Base-by-base conservation (phyloP, 23 tunicate species). In the Botrylloides violaceus region DNA sequence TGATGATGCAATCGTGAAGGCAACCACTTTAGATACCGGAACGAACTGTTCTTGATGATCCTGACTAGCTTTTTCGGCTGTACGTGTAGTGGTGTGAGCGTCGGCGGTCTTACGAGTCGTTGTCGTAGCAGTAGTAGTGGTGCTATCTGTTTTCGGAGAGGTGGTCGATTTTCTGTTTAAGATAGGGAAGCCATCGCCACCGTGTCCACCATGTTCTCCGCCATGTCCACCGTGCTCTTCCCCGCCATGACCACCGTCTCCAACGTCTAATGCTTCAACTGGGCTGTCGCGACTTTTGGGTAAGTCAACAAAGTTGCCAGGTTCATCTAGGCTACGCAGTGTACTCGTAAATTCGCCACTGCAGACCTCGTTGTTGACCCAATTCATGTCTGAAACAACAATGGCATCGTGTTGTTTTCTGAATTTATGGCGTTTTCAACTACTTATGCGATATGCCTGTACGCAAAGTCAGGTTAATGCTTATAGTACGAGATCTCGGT, bases 1-100 rank as follows among this genome's bases (percentile, higher is more conserved):
- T 3, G 80, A 58, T 33, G 79, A 61, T n/a, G 68, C 80, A 19
- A 84, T 26, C 3, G 92, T 78, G 29, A 79, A 25, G 35, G 79
- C 92, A 6, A 63, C 76, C 4, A 59, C 84, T 6, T 65, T 22
- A 22, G 47, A 33, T 2, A 64, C 3, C 4, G 92, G 49, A 28
- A 84, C 56, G 31, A 32, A 66, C 18, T 29, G 25, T 12, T 64
- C 36, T 21, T 32, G 31, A 31, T 64, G 18, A n/a, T 64, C 70
- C 6, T 64, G 9, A 23, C 33, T 39, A 39, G 31, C 20, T 35
- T 43, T n/a, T 1, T 32, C 43, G 20, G 0, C 1, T 43, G 53
- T 15, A 15, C 53, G 53, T 7, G 53, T 43, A 9, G 53, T 43
- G 53, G 53, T 43, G 12, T 9, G 53, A 15, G 9, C 53, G 53